Conservation (phyloP, 2,797 vertebrate genomes). For the Gymnothorax reevesii region DNA sequence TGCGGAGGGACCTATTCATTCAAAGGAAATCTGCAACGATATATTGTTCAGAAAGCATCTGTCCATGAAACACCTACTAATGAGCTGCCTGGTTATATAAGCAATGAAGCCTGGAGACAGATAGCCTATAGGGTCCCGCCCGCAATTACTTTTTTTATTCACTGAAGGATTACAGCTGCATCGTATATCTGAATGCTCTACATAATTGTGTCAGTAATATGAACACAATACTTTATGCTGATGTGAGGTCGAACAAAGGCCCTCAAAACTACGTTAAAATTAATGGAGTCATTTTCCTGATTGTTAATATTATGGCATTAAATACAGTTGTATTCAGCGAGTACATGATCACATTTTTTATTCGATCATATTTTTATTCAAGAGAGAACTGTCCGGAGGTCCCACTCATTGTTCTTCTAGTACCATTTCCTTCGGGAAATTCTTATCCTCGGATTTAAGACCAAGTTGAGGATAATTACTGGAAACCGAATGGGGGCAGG, state of each 20-base stretch:
- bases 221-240: not conserved
- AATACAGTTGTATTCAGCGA: constrained; percentile 2
- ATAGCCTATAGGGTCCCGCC: not conserved
- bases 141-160: not conserved
- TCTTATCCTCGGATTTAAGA: constrained; percentile 56
- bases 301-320: not conserved
- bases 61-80: constrained; percentile 43
- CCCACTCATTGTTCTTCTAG: constrained; percentile 71
- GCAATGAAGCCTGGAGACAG: constrained; percentile 9
- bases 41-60: constrained; percentile 62
- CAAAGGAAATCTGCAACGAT: constrained; percentile 50
- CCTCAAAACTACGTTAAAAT: not conserved
- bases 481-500: constrained; percentile 63
- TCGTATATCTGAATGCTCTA: not conserved
- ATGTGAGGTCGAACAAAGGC: not conserved
- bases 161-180: not conserved
- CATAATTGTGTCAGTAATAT: not conserved
- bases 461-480: constrained; percentile 68
- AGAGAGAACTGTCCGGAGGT: constrained; percentile 49
- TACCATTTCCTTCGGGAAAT: constrained; percentile 72
- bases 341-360: constrained; percentile 27
- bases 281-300: not conserved
- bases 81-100: constrained; percentile 26
- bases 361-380: no score
- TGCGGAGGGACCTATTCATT: constrained; percentile 49